Percentiles rank a stretch among this genome's conserved stretches.
Conservation (phyloP, 2,888 invertebrate genomes). For the Aproaerema taeniolella region DNA sequence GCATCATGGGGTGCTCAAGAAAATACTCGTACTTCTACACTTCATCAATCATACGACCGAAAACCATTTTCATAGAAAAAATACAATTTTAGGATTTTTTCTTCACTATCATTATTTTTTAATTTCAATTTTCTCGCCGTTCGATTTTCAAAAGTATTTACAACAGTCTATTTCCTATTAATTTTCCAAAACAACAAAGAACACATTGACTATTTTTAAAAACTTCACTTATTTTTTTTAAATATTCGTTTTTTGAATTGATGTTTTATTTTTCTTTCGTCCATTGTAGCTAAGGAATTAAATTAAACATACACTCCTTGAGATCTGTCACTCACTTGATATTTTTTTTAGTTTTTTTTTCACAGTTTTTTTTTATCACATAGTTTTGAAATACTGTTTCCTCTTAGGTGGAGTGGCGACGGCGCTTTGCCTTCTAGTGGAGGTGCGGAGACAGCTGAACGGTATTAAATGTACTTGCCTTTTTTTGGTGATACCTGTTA, state of each 20-base stretch:
- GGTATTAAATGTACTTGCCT: constrained; percentile 62
- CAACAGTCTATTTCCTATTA: constrained; percentile 21
- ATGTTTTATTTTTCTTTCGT: constrained; percentile 34
- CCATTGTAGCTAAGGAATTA: constrained; percentile 52
- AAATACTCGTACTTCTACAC: constrained; percentile 40
- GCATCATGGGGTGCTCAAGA: constrained; percentile 38
- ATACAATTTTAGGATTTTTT: constrained; percentile 39
- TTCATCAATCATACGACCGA: constrained; percentile 36
- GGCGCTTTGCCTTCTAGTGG: constrained; percentile 36
- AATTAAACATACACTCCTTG: constrained; percentile 63
- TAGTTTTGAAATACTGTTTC: constrained; percentile 66
- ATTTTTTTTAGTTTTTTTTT: constrained; percentile 58
- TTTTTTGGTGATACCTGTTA: constrained; percentile 56
- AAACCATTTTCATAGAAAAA: constrained; percentile 44
- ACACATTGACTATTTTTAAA: constrained; percentile 17
- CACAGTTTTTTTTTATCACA: constrained; percentile 70
- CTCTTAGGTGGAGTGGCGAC: constrained; percentile 33
- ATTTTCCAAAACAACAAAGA: constrained; percentile 12
- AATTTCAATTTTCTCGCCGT: constrained; percentile 1
- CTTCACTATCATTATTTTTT: constrained; percentile 23
- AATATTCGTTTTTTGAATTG: constrained; percentile 21
- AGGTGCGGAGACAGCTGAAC: constrained; percentile 51
- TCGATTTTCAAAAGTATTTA: constrained; percentile 41
- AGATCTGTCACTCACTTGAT: constrained; percentile 72
- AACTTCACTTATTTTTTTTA: constrained; percentile 22